phyloP scores from a whole-genome alignment of 1,140 invertebrate species.

The Rhynchophorus ferrugineus region DNA sequence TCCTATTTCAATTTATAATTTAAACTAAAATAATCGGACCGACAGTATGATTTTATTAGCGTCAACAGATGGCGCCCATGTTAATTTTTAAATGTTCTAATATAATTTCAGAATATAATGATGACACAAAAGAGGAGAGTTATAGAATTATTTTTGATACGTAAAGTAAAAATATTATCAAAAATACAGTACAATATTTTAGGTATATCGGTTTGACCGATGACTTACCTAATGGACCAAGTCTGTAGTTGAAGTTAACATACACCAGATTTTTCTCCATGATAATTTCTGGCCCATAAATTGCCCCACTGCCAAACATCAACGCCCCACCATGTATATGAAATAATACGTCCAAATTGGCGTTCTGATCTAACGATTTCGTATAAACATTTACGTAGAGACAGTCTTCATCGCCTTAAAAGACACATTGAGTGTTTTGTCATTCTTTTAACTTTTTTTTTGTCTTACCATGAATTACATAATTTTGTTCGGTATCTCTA shows the following conservation, averaged over 20 bases:
- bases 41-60: too few relatives aligned
- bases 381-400: constrained; percentile 48
- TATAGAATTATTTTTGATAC: too few relatives aligned
- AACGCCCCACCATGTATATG: constrained; percentile 56
- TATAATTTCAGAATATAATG: too few relatives aligned
- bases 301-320: constrained; percentile 41
- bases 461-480: constrained; percentile 27
- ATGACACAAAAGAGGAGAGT: too few relatives aligned
- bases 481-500: constrained; percentile 12
- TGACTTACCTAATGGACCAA: constrained; percentile 49
- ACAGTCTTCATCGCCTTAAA: constrained; percentile 47
- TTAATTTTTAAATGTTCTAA: too few relatives aligned
- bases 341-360: constrained; percentile 42
- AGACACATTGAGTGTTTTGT: neutral
- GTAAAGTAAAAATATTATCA: too few relatives aligned
- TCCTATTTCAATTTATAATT: too few relatives aligned
- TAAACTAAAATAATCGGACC: too few relatives aligned
- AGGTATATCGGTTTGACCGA: too few relatives aligned
- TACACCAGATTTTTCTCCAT: constrained; percentile 53
- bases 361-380: constrained; percentile 26
- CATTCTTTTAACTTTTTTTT: neutral
- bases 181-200: too few relatives aligned
- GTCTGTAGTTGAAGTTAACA: constrained; percentile 57
- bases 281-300: constrained; percentile 48
- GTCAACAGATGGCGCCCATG: too few relatives aligned